phyloP scores from a whole-genome alignment of 2,797 vertebrate species.

The Mergus octosetaceus region DNA sequence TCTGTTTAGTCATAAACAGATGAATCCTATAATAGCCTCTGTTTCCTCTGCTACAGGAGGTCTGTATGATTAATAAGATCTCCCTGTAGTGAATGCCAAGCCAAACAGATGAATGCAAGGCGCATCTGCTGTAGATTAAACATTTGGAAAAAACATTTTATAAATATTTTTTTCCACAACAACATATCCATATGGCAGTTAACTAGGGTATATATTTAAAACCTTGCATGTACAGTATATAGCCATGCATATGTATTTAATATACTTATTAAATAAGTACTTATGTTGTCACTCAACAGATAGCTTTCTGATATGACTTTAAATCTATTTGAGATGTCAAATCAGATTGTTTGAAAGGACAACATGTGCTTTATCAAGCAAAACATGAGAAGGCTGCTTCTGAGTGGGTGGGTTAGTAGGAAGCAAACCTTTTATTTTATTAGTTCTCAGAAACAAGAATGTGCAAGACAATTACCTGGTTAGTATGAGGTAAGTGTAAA shows the following conservation, averaged over 20 bases:
- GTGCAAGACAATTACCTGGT: conserved; percentile 50
- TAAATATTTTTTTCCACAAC: conserved; percentile 82
- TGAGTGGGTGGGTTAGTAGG: conserved; percentile 57
- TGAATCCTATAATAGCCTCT: conserved; percentile 70
- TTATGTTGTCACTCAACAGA: conserved; percentile 64
- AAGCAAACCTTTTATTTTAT: conserved; percentile 52
- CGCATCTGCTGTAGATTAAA: conserved; percentile 84
- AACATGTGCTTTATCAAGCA: conserved; percentile 54
- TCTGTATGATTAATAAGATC: conserved; percentile 74
- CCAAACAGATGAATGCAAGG: conserved; percentile 81
- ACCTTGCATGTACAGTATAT: conserved; percentile 61
- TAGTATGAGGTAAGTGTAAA: conserved; percentile 34
- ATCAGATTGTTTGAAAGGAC: conserved; percentile 33
- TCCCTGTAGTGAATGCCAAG: conserved; percentile 79
- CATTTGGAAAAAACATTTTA: conserved; percentile 84
- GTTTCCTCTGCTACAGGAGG: conserved; percentile 75
- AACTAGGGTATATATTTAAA: conserved; percentile 73
- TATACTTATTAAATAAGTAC: conserved; percentile 48
- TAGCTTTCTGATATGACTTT: conserved; percentile 33
- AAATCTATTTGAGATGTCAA: conserved; percentile 4
- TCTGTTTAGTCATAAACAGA: conserved; percentile 68
- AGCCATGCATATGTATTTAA: conserved; percentile 52
- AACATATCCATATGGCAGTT: conserved; percentile 81
- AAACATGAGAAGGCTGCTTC: conserved; percentile 58
- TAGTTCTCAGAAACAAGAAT: conserved; percentile 47